A percentile compares a stretch with the other conserved stretches of the same genome.
Conservation (phyloP, 2,113 vertebrate genomes). For the Aphelocoma coerulescens region DNA sequence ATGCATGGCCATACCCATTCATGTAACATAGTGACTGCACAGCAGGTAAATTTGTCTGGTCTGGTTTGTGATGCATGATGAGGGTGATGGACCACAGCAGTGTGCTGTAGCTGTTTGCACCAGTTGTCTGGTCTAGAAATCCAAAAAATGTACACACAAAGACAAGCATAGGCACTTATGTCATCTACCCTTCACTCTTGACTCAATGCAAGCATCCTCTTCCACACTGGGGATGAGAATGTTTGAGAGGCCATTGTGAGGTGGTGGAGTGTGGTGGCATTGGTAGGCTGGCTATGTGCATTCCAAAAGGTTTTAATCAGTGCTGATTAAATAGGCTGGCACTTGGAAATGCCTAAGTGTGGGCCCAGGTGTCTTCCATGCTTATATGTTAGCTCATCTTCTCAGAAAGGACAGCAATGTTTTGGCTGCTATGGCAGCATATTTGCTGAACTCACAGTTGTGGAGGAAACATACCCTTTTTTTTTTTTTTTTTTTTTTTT, state of each 20-base stretch:
- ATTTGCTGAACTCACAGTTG: neutral
- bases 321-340: neutral
- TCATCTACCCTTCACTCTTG: neutral
- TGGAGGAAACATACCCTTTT: neutral
- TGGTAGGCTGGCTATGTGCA: neutral
- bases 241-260: neutral
- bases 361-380: neutral
- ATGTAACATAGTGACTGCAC: rapidly evolving
- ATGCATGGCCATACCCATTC: neutral
- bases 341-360: neutral
- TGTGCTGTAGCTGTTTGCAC: neutral
- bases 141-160: neutral
- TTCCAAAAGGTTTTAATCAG: neutral
- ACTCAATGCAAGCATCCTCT: neutral
- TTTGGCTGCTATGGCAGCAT: neutral
- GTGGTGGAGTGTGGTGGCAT: neutral
- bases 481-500: neutral
- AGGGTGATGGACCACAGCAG: neutral
- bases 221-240: neutral
- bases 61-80: rapidly evolving
- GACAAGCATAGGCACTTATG: neutral
- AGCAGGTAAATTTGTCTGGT: neutral
- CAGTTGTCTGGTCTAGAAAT: neutral
- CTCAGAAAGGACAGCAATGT: neutral
- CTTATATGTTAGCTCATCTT: neutral